Conservation (phyloP, 23 tunicate species). For the Phallusia fumigata region DNA sequence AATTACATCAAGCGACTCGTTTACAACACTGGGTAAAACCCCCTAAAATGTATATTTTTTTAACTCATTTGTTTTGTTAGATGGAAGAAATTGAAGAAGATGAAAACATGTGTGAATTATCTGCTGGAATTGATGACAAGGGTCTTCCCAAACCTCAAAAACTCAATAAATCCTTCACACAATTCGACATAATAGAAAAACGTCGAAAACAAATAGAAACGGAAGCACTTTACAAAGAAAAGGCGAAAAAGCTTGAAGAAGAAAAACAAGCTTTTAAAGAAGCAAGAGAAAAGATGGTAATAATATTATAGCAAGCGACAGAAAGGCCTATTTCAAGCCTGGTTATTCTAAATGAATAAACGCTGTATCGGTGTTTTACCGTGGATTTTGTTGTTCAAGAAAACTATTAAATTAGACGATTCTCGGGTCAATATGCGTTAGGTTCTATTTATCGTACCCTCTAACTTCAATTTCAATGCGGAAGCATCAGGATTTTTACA, state of each 20-base stretch:
- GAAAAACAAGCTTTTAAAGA: conserved; percentile 45
- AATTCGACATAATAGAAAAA: conserved; percentile 55
- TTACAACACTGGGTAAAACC: too few species aligned
- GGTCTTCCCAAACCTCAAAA: conserved; percentile 24
- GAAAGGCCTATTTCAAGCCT: too few species aligned
- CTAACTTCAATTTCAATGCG: too few species aligned
- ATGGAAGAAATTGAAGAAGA: conserved; percentile 5
- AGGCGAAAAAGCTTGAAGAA: conserved; percentile 57
- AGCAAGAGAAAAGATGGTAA: conserved; percentile 40
- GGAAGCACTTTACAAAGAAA: conserved; percentile 35
- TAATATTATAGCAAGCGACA: too few species aligned
- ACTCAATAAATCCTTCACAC: conserved; percentile 57
- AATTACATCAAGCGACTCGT: too few species aligned
- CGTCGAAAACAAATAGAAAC: conserved; percentile 43
- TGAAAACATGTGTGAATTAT: not conserved
- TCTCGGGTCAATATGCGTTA: too few species aligned
- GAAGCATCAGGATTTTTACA: too few species aligned
- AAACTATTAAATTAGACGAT: too few species aligned
- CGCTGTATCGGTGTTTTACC: too few species aligned
- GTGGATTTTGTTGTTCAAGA: too few species aligned
- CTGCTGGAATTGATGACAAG: not conserved
- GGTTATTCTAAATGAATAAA: too few species aligned
- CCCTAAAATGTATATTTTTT: not conserved
- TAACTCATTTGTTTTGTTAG: not conserved
- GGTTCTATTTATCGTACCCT: too few species aligned